Conservation (phyloP, 2,797 vertebrate genomes). For the Notolepis coatsorum region DNA sequence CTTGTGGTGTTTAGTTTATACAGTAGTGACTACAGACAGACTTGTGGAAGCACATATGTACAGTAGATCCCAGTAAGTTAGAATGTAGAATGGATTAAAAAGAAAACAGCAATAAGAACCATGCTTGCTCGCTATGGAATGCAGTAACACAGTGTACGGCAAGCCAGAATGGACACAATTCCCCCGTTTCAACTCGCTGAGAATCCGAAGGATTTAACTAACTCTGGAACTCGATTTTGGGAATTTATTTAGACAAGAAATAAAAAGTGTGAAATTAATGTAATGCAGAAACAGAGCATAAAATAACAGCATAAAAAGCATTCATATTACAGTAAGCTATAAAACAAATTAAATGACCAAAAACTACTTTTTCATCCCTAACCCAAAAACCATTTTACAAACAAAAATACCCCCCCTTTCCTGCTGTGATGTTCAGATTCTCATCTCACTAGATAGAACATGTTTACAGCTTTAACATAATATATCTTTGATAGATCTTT, state of each 20-base stretch:
- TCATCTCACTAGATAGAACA: conserved; percentile 75
- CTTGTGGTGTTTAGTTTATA: conserved; percentile 46
- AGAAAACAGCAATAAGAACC: conserved; percentile 37
- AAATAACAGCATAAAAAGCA: conserved; percentile 78
- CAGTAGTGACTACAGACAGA: conserved; percentile 74
- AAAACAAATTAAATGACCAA: conserved; percentile 65
- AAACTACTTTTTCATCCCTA: conserved; percentile 62
- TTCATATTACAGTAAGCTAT: conserved; percentile 74
- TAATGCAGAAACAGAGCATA: conserved; percentile 65
- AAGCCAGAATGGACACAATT: conserved; percentile 20
- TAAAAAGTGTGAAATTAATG: conserved; percentile 63
- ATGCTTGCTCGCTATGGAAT: conserved; percentile 66
- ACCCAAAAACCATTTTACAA: conserved; percentile 78
- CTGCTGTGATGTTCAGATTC: conserved; percentile 75
- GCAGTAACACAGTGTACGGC: conserved; percentile 54
- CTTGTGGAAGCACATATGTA: conserved; percentile 74
- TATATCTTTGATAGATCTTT: conserved; percentile 77
- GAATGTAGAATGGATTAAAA: conserved; percentile 12
- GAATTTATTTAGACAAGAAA: conserved; percentile 62
- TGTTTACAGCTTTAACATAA: conserved; percentile 87
- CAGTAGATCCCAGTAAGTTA: conserved; percentile 55
- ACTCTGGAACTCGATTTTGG: conserved; percentile 58
- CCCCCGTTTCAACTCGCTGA: conserved; percentile 61
- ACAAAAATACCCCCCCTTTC: conserved; percentile 80
- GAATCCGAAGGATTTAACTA: conserved; percentile 37